phyloP scores from a whole-genome alignment of 1,140 invertebrate species.

The Drosophila burlai region DNA sequence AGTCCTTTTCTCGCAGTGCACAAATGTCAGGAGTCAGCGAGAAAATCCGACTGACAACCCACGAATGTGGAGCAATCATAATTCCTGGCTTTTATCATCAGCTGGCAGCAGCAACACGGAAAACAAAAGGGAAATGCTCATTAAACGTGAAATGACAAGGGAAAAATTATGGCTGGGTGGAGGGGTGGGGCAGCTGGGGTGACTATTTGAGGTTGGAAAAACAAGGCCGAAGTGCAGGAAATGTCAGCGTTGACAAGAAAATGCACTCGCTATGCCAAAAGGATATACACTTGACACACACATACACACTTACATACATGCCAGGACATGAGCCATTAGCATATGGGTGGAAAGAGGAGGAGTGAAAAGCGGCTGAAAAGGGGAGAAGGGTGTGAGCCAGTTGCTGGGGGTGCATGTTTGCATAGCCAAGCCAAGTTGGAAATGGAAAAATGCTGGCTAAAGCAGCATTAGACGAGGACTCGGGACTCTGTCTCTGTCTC shows the following conservation, averaged over 20 bases:
- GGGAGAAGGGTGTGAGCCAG: background rate
- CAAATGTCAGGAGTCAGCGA: slow-evolving; percentile 8
- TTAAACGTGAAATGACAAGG: slow-evolving; percentile 70
- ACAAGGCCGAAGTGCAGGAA: slow-evolving; percentile 76
- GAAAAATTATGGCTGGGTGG: slow-evolving; percentile 1
- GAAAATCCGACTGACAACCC: slow-evolving; percentile 17
- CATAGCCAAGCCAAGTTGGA: slow-evolving; percentile 20
- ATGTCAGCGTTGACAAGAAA: slow-evolving; percentile 81
- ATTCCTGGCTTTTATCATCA: slow-evolving; percentile 69
- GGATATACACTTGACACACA: slow-evolving; percentile 76
- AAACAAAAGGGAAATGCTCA: slow-evolving; percentile 74
- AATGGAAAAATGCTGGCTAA: slow-evolving; percentile 13
- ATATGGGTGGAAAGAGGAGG: slow-evolving; percentile 35
- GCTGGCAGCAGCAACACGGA: slow-evolving; percentile 22
- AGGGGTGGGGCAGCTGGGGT: background rate
- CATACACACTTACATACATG: slow-evolving; percentile 19
- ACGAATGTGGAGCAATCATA: slow-evolving; percentile 72
- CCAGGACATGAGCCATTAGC: slow-evolving; percentile 50
- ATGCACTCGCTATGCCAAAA: slow-evolving; percentile 76
- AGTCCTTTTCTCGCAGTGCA: background rate
- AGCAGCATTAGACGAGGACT: background rate
- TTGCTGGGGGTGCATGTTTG: slow-evolving; percentile 21
- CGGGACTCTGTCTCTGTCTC: slow-evolving; percentile 7
- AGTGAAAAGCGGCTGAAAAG: slow-evolving; percentile 1
- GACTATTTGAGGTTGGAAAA: slow-evolving; percentile 30